Base-by-base conservation (phyloP, 2,888 invertebrate species). In the Melikaiella ostensackeni region DNA sequence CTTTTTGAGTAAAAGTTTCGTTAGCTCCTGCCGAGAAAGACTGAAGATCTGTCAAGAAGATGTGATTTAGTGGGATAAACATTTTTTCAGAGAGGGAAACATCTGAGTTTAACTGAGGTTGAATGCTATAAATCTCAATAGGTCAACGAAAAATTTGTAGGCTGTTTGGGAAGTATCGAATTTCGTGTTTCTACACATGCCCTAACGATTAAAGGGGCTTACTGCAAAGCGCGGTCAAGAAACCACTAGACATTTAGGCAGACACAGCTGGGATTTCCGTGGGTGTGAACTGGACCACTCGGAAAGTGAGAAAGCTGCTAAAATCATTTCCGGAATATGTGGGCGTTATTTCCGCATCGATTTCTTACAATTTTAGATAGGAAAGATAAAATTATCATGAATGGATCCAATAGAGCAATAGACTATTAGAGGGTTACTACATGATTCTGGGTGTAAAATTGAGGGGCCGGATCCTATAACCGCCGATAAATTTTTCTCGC, bases 101-200 rank as follows among this genome's bases (percentile, higher is more conserved):
- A 24, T 59, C 27, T 16, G 11, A 27, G 0, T 24, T 3, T 27
- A 59, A 30, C 50, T 30, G 30, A 50, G 50, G 46, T 33, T 50
- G 33, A 70, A 50, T 30, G 80, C 78, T 74, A 75, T 83, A 83
- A 83, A 84, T 83, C 74, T 73, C 21, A 46, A 74, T 76, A 38
- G 79, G 77, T 75, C 73, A 81, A 61, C 73, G 61, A 42, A 33
- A 64, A 70, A 77, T 35, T 38, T 30, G 74, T 79, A 63, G 79
- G 80, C 77, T 77, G 75, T 80, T 77, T 81, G 85, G 85, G 86
- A 88, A 85, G 85, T 88, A 80, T 90, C 89, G 79, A 77, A 84
- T 90, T 86, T 87, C 90, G 63, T 89, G 88, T 89, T 89, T 87
- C 87, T 87, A 90, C 89, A 89, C 87, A 86, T 89, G 90, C 87